Evolutionary conservation across 1,140 invertebrate genomes (phyloP).

Genomic region (Heterodera schachtii): DNA sequence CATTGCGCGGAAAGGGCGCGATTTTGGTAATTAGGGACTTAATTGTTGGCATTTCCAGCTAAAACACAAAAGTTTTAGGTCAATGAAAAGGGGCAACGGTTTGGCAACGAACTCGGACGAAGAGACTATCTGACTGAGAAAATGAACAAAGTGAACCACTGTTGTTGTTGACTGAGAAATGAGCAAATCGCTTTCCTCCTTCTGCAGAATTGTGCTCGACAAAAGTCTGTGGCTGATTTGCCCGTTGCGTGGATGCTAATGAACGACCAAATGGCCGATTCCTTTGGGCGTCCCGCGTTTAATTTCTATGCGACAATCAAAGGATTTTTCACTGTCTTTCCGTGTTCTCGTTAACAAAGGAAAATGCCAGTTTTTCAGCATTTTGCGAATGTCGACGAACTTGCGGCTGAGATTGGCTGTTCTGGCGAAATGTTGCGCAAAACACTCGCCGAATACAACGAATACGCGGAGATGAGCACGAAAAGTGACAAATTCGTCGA

Average conservation of each 20-base stretch:
- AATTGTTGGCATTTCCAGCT: not conserved
- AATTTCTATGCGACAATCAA: conserved; percentile 65
- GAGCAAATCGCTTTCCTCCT: not conserved
- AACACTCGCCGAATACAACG: conserved; percentile 60
- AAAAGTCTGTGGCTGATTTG: conserved; percentile 34
- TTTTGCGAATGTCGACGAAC: conserved; percentile 51
- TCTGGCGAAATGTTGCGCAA: conserved; percentile 32
- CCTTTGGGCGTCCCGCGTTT: conserved; percentile 64
- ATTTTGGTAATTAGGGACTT: conserved; percentile 52
- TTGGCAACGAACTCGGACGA: conserved; percentile 65
- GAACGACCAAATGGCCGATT: conserved; percentile 60
- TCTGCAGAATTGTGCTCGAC: conserved; percentile 45
- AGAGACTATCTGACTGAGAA: conserved; percentile 60
- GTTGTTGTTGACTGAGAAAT: not conserved
- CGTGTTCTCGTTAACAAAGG: conserved; percentile 4
- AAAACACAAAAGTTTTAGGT: conserved; percentile 43
- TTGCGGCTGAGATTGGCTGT: conserved; percentile 49
- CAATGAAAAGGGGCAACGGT: conserved; percentile 62
- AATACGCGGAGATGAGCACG: conserved; percentile 35
- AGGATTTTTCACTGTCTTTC: conserved; percentile 56
- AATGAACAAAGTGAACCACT: conserved; percentile 43
- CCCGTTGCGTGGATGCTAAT: conserved; percentile 62
- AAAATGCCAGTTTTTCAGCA: conserved; percentile 45
- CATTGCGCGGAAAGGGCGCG: conserved; percentile 65
- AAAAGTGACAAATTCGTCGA: conserved; percentile 47